Base-by-base conservation (phyloP, 2,797 vertebrate genomes). In the Ptychobarbus kaznakovi region DNA sequence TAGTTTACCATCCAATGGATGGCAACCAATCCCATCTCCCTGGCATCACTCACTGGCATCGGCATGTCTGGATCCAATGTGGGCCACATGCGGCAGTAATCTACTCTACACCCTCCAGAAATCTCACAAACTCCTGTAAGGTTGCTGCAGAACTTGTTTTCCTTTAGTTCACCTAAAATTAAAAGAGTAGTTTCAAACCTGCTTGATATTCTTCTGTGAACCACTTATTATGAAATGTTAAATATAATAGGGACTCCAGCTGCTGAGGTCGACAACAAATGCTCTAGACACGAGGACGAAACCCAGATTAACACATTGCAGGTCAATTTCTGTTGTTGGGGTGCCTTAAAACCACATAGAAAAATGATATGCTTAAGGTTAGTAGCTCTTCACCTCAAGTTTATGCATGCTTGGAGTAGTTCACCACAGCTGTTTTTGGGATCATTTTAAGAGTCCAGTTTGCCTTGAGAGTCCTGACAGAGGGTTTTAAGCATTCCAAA, bases 31-130 rank as follows among this genome's bases (percentile, higher is more conserved):
- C 86, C n/a, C n/a, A n/a, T n/a, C n/a, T n/a, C 84, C 88, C 86
- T 84, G 78, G 87, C 86, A 88, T 86, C 80, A 70, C 68, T 84
- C 46, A 16, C 85, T 90, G 87, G 86, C 88, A 82, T 87, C 40
- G 77, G 38, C 25, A 56, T 73, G 86, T 89, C 89, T 91, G 32
- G 80, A 88, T 90, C 87, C 88, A 90, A 89, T 91, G 84, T 90
- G 87, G 83, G 80, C 80, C 87, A 88, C 83, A 90, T 91, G 80
- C 53, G 78, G 69, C 61, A 84, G 83, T 87, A 82, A 87, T 86
- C 70, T 69, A 38, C 46, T 15, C 70, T 61, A 66, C 70, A 84
- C 75, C 70, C 68, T 70, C 51, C 63, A 80, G 38, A 32, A 58
- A 32, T 70, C 46, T 7, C 13, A 32, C 25, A 68, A 70, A 58